Conservation (phyloP, 2,888 invertebrate species). For the Netelia virgata region DNA sequence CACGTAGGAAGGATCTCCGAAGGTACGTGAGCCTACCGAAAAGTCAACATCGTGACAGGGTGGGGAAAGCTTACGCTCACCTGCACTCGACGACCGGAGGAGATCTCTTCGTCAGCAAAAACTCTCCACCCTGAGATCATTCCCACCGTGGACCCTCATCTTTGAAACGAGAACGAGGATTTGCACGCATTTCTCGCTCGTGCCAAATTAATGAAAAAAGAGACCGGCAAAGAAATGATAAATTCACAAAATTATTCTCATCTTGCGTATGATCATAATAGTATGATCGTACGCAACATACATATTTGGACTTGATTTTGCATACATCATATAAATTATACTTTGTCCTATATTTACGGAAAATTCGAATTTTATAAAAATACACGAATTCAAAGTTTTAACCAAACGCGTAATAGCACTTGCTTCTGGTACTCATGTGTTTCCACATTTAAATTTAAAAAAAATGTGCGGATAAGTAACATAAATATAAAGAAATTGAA, state of each 20-base stretch:
- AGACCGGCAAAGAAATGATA: constrained; percentile 21
- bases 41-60: constrained; percentile 61
- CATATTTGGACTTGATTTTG: neutral
- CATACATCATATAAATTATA: too few relatives aligned
- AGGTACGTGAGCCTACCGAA: constrained; percentile 62
- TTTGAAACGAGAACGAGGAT: constrained; percentile 56
- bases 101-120: constrained; percentile 57
- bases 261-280: constrained; percentile 26
- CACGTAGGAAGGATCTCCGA: constrained; percentile 23
- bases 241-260: constrained; percentile 41
- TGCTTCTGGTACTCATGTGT: too few relatives aligned
- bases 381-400: neutral
- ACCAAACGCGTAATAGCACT: too few relatives aligned
- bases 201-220: neutral
- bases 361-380: neutral
- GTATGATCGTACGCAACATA: neutral
- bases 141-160: constrained; percentile 24
- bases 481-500: neutral
- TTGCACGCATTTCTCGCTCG: neutral
- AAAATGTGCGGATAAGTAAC: neutral
- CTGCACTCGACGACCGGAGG: constrained; percentile 52
- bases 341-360: too few relatives aligned
- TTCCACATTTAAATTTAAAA: neutral
- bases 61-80: constrained; percentile 63
- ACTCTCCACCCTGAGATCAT: constrained; percentile 49